phyloP scores from a whole-genome alignment of 2,797 vertebrate species.

The Toxotes lorentzi region DNA sequence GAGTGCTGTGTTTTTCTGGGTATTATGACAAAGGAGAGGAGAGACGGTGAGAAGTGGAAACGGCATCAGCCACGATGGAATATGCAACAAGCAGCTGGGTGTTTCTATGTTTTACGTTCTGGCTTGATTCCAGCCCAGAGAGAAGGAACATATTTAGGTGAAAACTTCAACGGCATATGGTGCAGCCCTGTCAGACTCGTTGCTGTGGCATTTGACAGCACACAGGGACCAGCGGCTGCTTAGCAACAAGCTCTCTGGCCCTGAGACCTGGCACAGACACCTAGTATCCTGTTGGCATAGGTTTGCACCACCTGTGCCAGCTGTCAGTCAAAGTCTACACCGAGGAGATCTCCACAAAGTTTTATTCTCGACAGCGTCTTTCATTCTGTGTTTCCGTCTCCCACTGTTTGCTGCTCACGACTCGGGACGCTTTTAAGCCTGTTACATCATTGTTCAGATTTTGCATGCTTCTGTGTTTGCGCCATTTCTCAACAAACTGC shows the following conservation, averaged over 20 bases:
- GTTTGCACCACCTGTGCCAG: constrained; percentile 70
- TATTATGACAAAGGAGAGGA: constrained; percentile 11
- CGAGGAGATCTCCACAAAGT: constrained; percentile 12
- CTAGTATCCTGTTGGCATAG: constrained; percentile 66
- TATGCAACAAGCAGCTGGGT: constrained; percentile 47
- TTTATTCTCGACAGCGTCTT: constrained; percentile 1
- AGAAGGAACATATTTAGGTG: constrained; percentile 40
- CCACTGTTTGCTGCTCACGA: not conserved
- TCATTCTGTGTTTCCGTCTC: not conserved
- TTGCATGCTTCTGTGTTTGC: constrained; percentile 9
- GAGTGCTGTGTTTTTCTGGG: not conserved
- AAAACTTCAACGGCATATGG: constrained; percentile 60
- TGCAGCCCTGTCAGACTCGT: constrained; percentile 49
- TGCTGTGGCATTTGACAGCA: constrained; percentile 63
- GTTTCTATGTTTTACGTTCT: constrained; percentile 36
- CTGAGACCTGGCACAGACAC: constrained; percentile 65
- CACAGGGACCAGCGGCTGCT: constrained; percentile 68
- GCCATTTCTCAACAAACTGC: constrained; percentile 17
- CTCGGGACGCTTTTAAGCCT: constrained; percentile 10
- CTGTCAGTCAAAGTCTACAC: constrained; percentile 72
- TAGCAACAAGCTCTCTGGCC: constrained; percentile 75
- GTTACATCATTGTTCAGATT: constrained; percentile 39
- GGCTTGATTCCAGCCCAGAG: constrained; percentile 30
- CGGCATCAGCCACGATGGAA: constrained; percentile 17
- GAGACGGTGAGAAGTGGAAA: constrained; percentile 9